Conservation (phyloP, 2,113 vertebrate species). For the Oncorhynchus nerka region DNA sequence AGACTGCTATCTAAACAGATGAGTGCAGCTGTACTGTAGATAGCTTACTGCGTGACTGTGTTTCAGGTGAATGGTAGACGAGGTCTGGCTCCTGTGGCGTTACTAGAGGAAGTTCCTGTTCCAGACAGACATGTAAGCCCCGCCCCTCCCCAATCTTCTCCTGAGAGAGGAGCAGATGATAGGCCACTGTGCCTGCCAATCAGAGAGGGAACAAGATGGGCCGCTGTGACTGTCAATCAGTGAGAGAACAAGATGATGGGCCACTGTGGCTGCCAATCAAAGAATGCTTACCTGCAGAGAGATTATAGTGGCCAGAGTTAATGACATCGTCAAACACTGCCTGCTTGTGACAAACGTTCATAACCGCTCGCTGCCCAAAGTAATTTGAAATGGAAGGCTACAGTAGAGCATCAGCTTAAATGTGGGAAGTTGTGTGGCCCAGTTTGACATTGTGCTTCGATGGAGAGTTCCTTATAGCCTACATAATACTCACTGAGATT, state of each 20-base stretch:
- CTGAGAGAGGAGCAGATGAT: slow-evolving; percentile 9
- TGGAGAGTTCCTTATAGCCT: background rate
- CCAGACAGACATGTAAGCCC: background rate
- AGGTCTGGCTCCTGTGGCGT: slow-evolving; percentile 5
- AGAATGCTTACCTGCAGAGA: background rate
- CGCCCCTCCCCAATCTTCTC: slow-evolving; percentile 15
- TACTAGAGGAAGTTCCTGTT: slow-evolving; percentile 38
- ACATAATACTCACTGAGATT: no score
- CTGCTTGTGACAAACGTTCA: slow-evolving; percentile 22
- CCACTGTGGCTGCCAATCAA: slow-evolving; percentile 20
- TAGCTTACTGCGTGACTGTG: slow-evolving; percentile 20
- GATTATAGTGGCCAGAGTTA: slow-evolving; percentile 16
- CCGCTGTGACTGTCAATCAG: background rate
- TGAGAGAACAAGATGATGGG: background rate
- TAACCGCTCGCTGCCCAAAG: background rate
- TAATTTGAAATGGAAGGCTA: background rate
- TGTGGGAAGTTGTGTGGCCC: slow-evolving; percentile 18
- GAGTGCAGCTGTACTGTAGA: no score
- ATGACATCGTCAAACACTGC: slow-evolving; percentile 19
- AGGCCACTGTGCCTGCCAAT: background rate
- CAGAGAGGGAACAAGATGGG: background rate
- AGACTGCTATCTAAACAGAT: no score
- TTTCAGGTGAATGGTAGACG: slow-evolving; percentile 22
- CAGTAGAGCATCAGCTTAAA: background rate
- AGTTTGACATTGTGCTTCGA: no score